These are phyloP conservation scores for Sciurus vulgaris DNA, from an alignment of 2,797 vertebrate species.

Conservation along the genomic window DNA sequence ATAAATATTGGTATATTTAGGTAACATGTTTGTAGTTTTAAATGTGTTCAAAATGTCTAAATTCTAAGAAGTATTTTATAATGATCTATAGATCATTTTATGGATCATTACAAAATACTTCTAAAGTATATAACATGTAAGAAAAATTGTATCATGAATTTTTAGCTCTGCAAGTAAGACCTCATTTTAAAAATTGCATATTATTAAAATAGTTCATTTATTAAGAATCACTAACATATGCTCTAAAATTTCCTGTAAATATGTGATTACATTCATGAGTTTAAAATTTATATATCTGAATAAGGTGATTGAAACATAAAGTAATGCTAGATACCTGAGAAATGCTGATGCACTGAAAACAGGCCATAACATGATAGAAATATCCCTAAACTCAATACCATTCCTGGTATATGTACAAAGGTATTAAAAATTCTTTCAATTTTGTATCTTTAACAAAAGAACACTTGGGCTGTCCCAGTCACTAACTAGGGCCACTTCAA, in stretches of 20 bases:
- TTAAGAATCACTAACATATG: not conserved
- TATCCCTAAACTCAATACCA: not conserved
- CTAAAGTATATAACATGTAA: not conserved
- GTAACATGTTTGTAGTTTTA: not conserved
- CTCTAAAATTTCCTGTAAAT: not conserved
- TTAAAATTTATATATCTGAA: not conserved
- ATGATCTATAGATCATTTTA: not conserved
- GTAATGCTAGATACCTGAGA: not conserved
- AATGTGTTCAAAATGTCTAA: not conserved
- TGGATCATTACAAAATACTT: not conserved
- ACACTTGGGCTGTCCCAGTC: not conserved
- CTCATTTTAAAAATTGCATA: conserved; percentile 1
- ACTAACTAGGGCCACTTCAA: not conserved
- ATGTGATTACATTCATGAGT: not conserved
- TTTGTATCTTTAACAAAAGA: not conserved
- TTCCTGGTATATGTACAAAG: not conserved
- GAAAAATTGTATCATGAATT: not conserved
- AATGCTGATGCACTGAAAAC: not conserved
- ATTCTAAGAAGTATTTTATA: conserved; percentile 11
- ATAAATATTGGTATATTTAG: not conserved
- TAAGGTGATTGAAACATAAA: not conserved
- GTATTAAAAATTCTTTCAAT: not conserved
- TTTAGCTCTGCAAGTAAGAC: not conserved
- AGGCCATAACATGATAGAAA: not conserved
- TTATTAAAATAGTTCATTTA: not conserved